These are phyloP conservation scores for Engystomops pustulosus DNA, from an alignment of 2,113 vertebrate genomes.

Conservation along the genomic window DNA sequence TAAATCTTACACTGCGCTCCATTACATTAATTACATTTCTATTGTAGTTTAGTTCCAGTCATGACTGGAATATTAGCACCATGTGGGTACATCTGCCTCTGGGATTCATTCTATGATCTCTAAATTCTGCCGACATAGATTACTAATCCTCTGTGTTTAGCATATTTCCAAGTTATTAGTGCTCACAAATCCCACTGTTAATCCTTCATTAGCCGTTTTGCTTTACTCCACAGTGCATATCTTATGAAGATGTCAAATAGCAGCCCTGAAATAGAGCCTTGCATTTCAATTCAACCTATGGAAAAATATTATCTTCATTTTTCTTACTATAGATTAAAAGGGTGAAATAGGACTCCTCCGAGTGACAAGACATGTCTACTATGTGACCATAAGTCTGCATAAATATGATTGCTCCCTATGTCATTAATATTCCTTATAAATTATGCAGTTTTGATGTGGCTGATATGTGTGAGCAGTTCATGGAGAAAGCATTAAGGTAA, in stretches of 20 bases:
- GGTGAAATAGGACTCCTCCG: background rate
- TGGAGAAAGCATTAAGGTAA: too few relatives aligned
- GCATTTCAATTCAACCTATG: background rate
- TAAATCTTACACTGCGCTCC: slow-evolving; percentile 16
- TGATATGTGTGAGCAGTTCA: too few relatives aligned
- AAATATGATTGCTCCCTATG: background rate
- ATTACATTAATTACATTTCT: slow-evolving; percentile 38
- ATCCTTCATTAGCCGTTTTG: slow-evolving; percentile 41
- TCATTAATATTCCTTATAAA: too few relatives aligned
- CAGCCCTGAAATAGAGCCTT: background rate
- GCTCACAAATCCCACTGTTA: slow-evolving; percentile 39
- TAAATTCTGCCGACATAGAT: slow-evolving; percentile 22
- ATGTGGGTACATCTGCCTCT: slow-evolving; percentile 28
- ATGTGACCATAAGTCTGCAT: background rate
- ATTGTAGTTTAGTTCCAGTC: slow-evolving; percentile 31
- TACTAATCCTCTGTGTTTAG: slow-evolving; percentile 42
- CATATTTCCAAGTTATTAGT: slow-evolving; percentile 37
- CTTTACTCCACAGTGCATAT: slow-evolving; percentile 10
- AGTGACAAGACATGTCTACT: background rate
- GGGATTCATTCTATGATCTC: slow-evolving; percentile 45
- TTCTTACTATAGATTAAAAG: background rate
- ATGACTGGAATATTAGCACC: slow-evolving; percentile 29
- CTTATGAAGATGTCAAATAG: slow-evolving; percentile 15
- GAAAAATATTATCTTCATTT: background rate
- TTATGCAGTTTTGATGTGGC: too few relatives aligned